phyloP scores from a whole-genome alignment of 1,140 invertebrate species.

The Teleogryllus occipitalis region DNA sequence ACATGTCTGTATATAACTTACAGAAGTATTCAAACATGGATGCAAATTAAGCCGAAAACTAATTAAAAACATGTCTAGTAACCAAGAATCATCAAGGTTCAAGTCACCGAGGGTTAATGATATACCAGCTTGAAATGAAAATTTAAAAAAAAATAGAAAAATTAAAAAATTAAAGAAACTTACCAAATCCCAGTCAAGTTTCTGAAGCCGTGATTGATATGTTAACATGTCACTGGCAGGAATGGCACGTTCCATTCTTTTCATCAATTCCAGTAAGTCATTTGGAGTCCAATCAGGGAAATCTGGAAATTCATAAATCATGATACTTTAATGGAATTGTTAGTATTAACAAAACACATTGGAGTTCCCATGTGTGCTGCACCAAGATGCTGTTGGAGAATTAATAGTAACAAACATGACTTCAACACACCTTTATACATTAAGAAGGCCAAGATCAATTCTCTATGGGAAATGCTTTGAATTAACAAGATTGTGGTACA shows the following conservation, averaged over 20 bases:
- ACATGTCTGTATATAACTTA: neutral
- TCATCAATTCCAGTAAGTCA: slow-evolving; percentile 25
- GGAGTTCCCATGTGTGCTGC: no score
- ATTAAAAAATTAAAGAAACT: slow-evolving; percentile 5
- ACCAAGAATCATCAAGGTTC: neutral
- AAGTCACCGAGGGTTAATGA: neutral
- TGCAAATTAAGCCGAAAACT: neutral
- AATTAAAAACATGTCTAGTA: neutral
- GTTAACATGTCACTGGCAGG: slow-evolving; percentile 26
- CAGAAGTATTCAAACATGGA: neutral
- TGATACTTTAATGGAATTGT: no score
- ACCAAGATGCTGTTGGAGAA: no score
- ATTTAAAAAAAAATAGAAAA: neutral
- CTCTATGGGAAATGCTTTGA: no score
- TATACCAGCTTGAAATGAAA: neutral
- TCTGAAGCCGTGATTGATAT: slow-evolving; percentile 27
- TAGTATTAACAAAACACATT: no score
- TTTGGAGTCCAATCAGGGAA: slow-evolving; percentile 30
- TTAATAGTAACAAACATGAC: no score
- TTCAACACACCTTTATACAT: no score
- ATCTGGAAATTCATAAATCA: slow-evolving; percentile 6
- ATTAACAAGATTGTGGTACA: no score
- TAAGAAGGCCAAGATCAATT: no score
- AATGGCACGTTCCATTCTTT: slow-evolving; percentile 22
- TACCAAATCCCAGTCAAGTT: slow-evolving; percentile 27